Conservation (phyloP, 2,797 vertebrate species). For the Podargus strigoides region DNA sequence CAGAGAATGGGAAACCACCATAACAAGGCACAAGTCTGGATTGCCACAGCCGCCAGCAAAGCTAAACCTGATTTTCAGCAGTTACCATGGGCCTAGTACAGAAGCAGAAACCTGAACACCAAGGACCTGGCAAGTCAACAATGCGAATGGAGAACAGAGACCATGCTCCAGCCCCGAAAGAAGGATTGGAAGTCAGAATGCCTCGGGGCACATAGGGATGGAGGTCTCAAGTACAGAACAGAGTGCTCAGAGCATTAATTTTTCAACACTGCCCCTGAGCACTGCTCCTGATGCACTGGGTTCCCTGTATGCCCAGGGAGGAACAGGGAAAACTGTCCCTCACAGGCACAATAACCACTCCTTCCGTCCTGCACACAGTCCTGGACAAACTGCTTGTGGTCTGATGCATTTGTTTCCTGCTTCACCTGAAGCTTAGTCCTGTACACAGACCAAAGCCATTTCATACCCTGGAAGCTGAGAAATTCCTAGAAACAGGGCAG, state of each 20-base stretch:
- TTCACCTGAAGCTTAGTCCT: not conserved
- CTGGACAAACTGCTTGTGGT: not conserved
- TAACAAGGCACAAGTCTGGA: not conserved
- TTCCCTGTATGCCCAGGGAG: not conserved
- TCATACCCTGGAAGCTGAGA: not conserved
- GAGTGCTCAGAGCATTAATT: not conserved
- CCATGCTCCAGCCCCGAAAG: not conserved
- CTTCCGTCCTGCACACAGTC: not conserved
- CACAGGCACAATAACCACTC: not conserved
- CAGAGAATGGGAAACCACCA: not conserved
- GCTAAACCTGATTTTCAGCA: not conserved
- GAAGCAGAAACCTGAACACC: not conserved
- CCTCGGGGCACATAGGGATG: fast-evolving
- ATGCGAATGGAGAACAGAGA: not conserved
- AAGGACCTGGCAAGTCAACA: not conserved
- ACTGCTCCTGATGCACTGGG: not conserved
- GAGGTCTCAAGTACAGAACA: not conserved
- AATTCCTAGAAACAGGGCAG: not conserved
- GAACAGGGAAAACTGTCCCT: not conserved
- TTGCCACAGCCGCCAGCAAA: not conserved
- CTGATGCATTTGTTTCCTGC: not conserved
- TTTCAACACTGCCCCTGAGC: not conserved
- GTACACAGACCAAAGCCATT: not conserved
- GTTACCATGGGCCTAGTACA: not conserved
- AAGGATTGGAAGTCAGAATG: not conserved